phyloP scores from a whole-genome alignment of 2,888 invertebrate species.

The Marronus borbonicus region DNA sequence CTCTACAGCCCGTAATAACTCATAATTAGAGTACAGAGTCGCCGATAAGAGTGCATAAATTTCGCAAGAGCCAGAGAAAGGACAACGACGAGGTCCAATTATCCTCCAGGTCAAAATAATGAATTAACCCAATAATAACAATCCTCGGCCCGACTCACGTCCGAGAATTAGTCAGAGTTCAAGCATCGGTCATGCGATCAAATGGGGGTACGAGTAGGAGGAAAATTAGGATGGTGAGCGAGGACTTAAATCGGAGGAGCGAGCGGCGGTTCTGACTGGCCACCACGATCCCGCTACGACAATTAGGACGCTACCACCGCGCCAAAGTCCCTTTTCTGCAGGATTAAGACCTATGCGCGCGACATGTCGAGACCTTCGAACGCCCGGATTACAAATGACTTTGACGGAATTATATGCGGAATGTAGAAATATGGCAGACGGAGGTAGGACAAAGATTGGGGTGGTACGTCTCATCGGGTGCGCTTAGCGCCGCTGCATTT shows the following conservation, averaged over 20 bases:
- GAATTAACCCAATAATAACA: constrained; percentile 56
- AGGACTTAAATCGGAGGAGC: constrained; percentile 41
- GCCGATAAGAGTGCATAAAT: constrained; percentile 39
- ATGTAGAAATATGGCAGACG: background rate
- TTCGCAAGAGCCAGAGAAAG: background rate
- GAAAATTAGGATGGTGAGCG: no score
- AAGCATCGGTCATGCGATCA: constrained; percentile 52
- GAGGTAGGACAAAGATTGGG: background rate
- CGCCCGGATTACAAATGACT: constrained; percentile 54
- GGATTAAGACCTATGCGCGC: constrained; percentile 55
- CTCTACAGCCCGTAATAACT: constrained; percentile 25
- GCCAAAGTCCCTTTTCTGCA: constrained; percentile 51
- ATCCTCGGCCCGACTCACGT: constrained; percentile 51
- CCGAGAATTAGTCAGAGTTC: constrained; percentile 41
- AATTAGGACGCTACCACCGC: constrained; percentile 51
- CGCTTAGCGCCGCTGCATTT: background rate
- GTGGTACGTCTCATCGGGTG: background rate
- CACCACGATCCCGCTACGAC: constrained; percentile 49
- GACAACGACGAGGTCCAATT: constrained; percentile 45
- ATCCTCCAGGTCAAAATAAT: constrained; percentile 54
- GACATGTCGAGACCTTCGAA: constrained; percentile 54
- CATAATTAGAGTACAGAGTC: constrained; percentile 22
- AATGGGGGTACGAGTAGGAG: constrained; percentile 42
- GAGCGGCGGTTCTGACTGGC: background rate
- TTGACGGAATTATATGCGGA: constrained; percentile 44